phyloP scores from a whole-genome alignment of 2,797 vertebrate genomes.

The Coreius guichenoti region DNA sequence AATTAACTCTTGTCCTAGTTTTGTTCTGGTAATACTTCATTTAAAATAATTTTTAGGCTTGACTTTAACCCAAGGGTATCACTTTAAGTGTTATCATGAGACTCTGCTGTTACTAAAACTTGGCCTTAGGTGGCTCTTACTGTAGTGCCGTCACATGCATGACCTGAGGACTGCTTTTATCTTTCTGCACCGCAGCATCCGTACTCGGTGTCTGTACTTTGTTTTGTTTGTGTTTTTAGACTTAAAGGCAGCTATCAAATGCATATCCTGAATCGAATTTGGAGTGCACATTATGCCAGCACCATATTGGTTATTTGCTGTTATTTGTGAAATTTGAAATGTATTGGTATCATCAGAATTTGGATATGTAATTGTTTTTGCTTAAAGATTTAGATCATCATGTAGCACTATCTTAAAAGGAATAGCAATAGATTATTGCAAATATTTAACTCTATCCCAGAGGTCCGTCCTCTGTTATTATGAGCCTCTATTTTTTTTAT shows the following conservation, averaged over 20 bases:
- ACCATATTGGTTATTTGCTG: background rate
- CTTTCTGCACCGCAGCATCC: slow-evolving; percentile 33
- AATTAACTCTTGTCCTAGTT: background rate
- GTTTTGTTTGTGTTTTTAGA: background rate
- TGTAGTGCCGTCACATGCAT: slow-evolving; percentile 9
- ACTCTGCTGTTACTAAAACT: slow-evolving; percentile 23
- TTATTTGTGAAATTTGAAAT: background rate
- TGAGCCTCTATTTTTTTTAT: background rate
- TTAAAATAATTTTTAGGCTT: slow-evolving; percentile 13
- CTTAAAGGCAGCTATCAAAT: background rate
- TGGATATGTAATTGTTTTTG: background rate
- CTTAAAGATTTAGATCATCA: background rate
- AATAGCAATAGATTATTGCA: background rate
- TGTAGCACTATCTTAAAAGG: background rate
- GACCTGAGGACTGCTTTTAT: slow-evolving; percentile 26
- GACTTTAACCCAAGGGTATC: slow-evolving; percentile 10
- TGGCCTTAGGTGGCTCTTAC: slow-evolving; percentile 34
- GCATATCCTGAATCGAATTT: background rate
- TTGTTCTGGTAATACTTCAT: background rate
- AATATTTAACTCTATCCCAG: background rate
- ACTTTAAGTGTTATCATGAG: slow-evolving; percentile 12
- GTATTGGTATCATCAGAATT: background rate
- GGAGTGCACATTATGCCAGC: background rate
- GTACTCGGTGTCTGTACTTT: background rate
- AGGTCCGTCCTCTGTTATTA: background rate